Conservation (phyloP, 2,797 vertebrate species). For the Rhinella marina region DNA sequence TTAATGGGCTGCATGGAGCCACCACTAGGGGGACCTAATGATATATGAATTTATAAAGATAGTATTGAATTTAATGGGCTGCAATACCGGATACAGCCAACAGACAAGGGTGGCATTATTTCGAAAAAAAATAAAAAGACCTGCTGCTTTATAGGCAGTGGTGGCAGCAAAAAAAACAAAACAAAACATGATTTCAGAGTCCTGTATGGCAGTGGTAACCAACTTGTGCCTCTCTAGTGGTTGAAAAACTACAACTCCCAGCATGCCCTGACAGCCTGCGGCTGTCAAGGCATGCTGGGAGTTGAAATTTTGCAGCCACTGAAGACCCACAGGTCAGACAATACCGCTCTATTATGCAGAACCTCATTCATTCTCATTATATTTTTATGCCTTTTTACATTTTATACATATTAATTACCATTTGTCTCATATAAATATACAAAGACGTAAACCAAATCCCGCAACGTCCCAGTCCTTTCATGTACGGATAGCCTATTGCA, state of each 20-base stretch:
- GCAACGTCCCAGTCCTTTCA: not conserved
- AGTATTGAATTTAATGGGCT: too few relatives aligned
- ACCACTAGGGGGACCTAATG: too few relatives aligned
- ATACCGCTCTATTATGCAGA: too few relatives aligned
- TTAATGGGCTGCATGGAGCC: too few relatives aligned
- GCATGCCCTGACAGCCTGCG: too few relatives aligned
- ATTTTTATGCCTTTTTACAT: not conserved
- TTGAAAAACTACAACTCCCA: not conserved
- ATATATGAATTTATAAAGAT: too few relatives aligned
- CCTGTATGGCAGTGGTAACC: not conserved
- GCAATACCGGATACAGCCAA: not conserved
- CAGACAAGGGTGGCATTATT: not conserved
- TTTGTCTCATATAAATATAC: constrained; percentile 43
- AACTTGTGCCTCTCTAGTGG: not conserved
- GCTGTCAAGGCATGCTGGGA: not conserved
- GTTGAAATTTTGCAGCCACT: not conserved
- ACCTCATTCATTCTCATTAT: not conserved
- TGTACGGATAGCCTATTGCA: not conserved
- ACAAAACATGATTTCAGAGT: not conserved
- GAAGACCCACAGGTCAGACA: not conserved
- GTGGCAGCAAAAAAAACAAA: too few relatives aligned
- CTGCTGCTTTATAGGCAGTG: not conserved
- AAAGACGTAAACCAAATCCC: not conserved
- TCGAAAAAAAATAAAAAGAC: not conserved
- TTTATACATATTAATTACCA: constrained; percentile 29